Conservation (phyloP, 2,888 invertebrate genomes). For the Griposia aprilina region DNA sequence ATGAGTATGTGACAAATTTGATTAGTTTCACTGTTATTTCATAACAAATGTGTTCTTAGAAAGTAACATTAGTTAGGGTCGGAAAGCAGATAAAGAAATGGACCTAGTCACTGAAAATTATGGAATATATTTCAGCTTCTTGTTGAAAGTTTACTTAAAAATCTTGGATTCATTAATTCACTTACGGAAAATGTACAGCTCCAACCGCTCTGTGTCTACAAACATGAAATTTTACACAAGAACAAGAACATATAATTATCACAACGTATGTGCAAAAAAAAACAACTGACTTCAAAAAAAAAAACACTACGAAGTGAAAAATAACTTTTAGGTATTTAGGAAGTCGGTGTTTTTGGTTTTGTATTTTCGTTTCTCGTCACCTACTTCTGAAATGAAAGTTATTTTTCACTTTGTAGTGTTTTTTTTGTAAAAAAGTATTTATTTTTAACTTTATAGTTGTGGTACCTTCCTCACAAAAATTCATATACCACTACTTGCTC, state of each 20-base stretch:
- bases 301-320: no score
- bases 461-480: no score
- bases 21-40: conserved; percentile 10
- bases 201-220: not conserved
- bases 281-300: no score
- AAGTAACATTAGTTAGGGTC: not conserved
- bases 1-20: conserved; percentile 16
- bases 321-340: no score
- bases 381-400: no score
- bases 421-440: no score
- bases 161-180: not conserved
- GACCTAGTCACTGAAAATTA: not conserved
- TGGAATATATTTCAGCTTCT: not conserved
- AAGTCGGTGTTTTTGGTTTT: no score
- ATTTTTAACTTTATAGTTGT: no score
- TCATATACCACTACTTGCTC: no score
- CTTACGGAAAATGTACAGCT: not conserved
- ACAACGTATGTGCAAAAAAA: not conserved
- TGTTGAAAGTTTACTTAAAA: not conserved
- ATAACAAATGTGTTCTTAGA: not conserved
- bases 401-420: no score
- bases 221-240: not conserved
- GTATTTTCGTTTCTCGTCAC: no score
- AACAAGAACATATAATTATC: not conserved
- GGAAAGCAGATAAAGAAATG: not conserved